Base-by-base conservation (phyloP, 1,140 invertebrate species). In the Cataglyphis hispanica region DNA sequence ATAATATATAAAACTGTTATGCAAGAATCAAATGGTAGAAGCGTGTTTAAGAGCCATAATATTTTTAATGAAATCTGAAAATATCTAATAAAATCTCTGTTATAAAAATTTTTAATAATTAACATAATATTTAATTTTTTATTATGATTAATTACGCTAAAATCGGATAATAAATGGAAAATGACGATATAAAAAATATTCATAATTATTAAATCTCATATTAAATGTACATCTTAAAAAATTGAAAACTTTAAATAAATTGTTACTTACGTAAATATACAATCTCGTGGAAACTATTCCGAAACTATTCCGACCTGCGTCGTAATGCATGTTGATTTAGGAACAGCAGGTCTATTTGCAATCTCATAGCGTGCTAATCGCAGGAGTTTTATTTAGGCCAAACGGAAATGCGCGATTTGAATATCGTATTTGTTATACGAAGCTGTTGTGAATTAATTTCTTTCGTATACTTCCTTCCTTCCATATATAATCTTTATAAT, bases 361-460 rank as follows among this genome's bases (percentile, higher is more conserved):
- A 63, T 53, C 83, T 31, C 37, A 31, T 16, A 19, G 16, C 34
- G 34, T 50, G 77, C 84, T 84, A 89, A 91, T 70, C 34, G 37
- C 69, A 19, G 50, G 34, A 81, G 85, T 87, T 83, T 87, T 66
- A 90, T 90, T 56, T 75, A 70, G 76, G 72, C 25, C 83, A 70
- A 83, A n/a, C 81, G 77, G 88, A 87, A 89, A 80, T 78, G 75
- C 19, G 40, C 31, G 80, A 50, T 43, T 53, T 31, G 60, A 87
- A 89, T 87, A 77, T 70, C 60, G 13, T 40, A 31, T 27, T 78
- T 56, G 27, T 70, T 16, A 11, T 0, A 40, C 31, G 34, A 58
- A 13, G 8, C 19, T 60, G 34, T 27, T 56, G 22, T 6, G 43
- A 16, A 25, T 64, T 5, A n/a, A 31, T 56, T 27, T 22, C 10